These are phyloP conservation scores for Epicampocera succincta DNA, from an alignment of 2,888 invertebrate genomes.

Conservation along the genomic window DNA sequence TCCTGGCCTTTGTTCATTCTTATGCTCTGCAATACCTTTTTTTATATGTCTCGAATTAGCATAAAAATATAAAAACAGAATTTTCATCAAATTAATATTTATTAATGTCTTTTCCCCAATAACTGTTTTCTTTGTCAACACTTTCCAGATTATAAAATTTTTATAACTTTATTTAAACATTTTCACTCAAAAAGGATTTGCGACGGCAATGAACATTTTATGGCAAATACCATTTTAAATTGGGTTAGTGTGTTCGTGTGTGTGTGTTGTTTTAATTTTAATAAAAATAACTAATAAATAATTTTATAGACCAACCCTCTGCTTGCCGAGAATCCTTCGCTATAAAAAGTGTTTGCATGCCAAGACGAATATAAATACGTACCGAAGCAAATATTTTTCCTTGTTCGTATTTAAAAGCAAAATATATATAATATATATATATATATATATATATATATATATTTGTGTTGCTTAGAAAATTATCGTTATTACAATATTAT, in stretches of 20 bases:
- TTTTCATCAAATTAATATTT: not conserved
- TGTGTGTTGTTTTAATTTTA: not conserved
- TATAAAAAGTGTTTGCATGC: conserved; percentile 15
- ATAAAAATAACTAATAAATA: conserved; percentile 28
- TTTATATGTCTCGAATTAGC: too few relatives aligned
- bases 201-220: not conserved
- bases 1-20: too few relatives aligned
- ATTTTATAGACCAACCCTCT: conserved; percentile 10
- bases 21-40: too few relatives aligned
- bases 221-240: not conserved
- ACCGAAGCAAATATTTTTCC: not conserved
- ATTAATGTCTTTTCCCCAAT: not conserved
- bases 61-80: too few relatives aligned
- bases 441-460: too few relatives aligned
- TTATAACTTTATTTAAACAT: conserved; percentile 47
- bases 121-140: not conserved
- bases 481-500: conserved; percentile 33
- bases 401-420: not conserved
- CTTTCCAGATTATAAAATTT: conserved; percentile 2
- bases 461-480: conserved; percentile 35
- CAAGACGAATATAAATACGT: not conserved
- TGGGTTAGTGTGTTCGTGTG: too few relatives aligned
- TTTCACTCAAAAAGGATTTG: not conserved
- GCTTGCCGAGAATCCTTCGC: not conserved
- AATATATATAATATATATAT: too few relatives aligned